Evolutionary conservation across 2,888 invertebrate genomes (phyloP).

Genomic region (Lasioglossum zephyrum): DNA sequence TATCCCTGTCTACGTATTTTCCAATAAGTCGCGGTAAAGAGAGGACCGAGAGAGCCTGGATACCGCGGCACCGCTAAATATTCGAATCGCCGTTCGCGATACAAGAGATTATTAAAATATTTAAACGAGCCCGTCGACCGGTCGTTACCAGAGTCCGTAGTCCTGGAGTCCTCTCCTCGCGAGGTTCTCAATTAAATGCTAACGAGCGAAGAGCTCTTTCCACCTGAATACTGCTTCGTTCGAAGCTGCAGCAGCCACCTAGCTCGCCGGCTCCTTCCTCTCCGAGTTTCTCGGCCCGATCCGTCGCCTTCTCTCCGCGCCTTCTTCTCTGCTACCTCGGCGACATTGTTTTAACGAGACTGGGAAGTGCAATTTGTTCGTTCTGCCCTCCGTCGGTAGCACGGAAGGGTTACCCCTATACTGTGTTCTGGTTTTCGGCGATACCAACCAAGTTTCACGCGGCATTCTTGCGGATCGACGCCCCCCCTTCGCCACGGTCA

Average conservation of each 20-base stretch:
- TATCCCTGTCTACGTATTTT: conserved; percentile 39
- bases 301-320: conserved; percentile 38
- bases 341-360: conserved; percentile 80
- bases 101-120: conserved; percentile 81
- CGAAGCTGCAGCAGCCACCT: conserved; percentile 72
- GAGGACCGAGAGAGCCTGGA: conserved; percentile 28
- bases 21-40: conserved; percentile 44
- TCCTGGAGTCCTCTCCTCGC: conserved; percentile 69
- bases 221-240: conserved; percentile 78
- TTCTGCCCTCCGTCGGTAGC: conserved; percentile 62
- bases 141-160: conserved; percentile 74
- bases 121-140: conserved; percentile 78
- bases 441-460: not conserved
- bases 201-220: conserved; percentile 81
- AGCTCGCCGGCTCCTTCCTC: conserved; percentile 51
- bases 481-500: not conserved
- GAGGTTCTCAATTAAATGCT: conserved; percentile 81
- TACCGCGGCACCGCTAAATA: conserved; percentile 72
- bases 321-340: conserved; percentile 40
- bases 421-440: conserved; percentile 16
- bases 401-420: conserved; percentile 34
- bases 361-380: conserved; percentile 78
- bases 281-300: conserved; percentile 23
- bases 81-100: conserved; percentile 78
- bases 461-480: not conserved